Base-by-base conservation (phyloP, 2,113 vertebrate species). In the Natator depressus region DNA sequence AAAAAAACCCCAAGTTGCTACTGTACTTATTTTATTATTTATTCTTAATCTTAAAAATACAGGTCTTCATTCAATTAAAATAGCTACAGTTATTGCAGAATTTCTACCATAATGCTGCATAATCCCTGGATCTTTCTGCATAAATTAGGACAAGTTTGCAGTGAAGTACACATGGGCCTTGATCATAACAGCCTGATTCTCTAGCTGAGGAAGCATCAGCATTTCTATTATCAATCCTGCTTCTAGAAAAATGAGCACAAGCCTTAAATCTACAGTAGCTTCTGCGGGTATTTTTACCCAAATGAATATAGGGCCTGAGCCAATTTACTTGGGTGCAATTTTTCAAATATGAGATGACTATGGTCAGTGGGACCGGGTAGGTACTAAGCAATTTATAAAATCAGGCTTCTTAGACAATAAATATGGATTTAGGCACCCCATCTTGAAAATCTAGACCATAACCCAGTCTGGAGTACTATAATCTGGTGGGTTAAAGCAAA, bases 341-440 rank as follows among this genome's bases (percentile, higher is more conserved):
- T 69, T 72, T 46, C 65, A 2, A 17, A 38, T 46, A 8, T 6
- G 31, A 80, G 8, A 57, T 20, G 24, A 13, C 54, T 57, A 10
- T n/a, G 80, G 51, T 83, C 38, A 42, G 25, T 10, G 5, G 54
- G 54, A 57, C 57, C 27, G 47, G 65, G 38, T 3, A 24, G 10
- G 5, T 65, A 13, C 6, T 20, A 25, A 19, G 24, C 14, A 42
- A 14, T 42, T 55, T 79, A 31, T 19, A 79, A 69, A 79, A 78
- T 53, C 49, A 19, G 11, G 65, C 25, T 24, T 49, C 19, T 38
- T 38, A 17, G 16, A 69, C 59, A 65, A 20, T 16, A 31, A 25
- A 50, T 59, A 13, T 4, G 27, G 4, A 1, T 3, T 1, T 0
- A 81, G 25, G 1, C 8, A 38, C 25, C 51, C 9, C 42, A 24